These are phyloP conservation scores for Euwallacea similis DNA, from an alignment of 1,140 invertebrate species.

Conservation along the genomic window DNA sequence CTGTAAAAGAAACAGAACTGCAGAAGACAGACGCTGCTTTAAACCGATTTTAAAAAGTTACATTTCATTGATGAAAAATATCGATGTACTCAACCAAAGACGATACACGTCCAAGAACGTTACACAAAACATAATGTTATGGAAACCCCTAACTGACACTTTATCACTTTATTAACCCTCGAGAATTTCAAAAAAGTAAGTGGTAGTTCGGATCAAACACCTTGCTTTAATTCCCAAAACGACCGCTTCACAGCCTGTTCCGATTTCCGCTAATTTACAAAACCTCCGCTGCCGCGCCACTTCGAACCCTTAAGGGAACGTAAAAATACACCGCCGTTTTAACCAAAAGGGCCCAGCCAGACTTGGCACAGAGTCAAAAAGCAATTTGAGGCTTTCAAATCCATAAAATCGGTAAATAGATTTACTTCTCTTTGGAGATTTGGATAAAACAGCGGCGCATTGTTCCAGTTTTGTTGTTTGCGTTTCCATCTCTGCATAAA, in stretches of 20 bases:
- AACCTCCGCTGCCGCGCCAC: slow-evolving; percentile 1
- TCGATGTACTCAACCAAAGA: too few relatives aligned
- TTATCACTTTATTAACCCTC: too few relatives aligned
- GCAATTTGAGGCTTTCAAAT: slow-evolving; percentile 35
- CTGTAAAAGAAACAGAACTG: too few relatives aligned
- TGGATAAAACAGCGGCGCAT: slow-evolving; percentile 21
- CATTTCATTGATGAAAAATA: too few relatives aligned
- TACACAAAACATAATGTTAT: too few relatives aligned
- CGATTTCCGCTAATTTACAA: slow-evolving; percentile 31
- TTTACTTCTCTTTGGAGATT: slow-evolving; percentile 33
- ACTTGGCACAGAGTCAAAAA: slow-evolving; percentile 34
- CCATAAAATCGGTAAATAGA: slow-evolving; percentile 33
- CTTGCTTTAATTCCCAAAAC: slow-evolving; percentile 1
- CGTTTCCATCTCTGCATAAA: slow-evolving; percentile 13
- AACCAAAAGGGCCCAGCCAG: slow-evolving; percentile 18
- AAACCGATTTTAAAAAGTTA: too few relatives aligned
- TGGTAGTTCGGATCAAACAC: too few relatives aligned
- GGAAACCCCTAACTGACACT: too few relatives aligned
- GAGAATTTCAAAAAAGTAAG: too few relatives aligned
- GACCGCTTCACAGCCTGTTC: slow-evolving; percentile 13
- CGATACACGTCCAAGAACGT: too few relatives aligned
- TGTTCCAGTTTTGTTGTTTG: slow-evolving; percentile 9
- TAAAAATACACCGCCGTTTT: slow-evolving; percentile 24
- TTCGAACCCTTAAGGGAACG: slow-evolving; percentile 10
- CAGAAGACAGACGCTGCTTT: too few relatives aligned